Evolutionary conservation across 2,113 vertebrate species (phyloP), one percentile per base, ranked within the genome.

Genomic region (Hucho hucho): DNA sequence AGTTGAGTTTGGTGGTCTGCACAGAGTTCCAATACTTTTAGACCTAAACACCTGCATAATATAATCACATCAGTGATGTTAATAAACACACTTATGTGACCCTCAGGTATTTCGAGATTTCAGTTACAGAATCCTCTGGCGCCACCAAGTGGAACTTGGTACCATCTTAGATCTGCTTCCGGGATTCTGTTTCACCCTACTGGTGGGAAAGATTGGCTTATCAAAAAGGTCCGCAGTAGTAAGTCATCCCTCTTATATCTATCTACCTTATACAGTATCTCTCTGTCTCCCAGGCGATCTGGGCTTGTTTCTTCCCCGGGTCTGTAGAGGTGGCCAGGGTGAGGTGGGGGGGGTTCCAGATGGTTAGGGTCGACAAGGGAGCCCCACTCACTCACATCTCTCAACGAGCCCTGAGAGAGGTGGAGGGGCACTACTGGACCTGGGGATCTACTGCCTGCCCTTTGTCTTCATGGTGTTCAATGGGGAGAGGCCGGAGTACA

Each of bases 401-500:
- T 2, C 87, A 90, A 11, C 83, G 86, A 0, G 85, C 89, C 61
- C 69, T 93, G 75, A 90, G 88, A 47, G 92, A 92, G 58, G 93
- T 0, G 87, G 87, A 24, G 88, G 87, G 0, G 88, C 89, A 0
- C 81, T 91, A 53, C 72, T 93, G 73, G 94, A 93, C 77, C 89
- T 95, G 6, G 93, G 92, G 46, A 86, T 93, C 43, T 90, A 94
- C 85, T 93, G 88, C 70, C 46, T 94, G 75, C 91, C 87, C 77
- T 90, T 92, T 83, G 89, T 92, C 70, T 91, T 93, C 84, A 96
- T 95, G 95, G 91, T 93, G 65, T 95, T 94, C 79, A 84, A 90
- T 3, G 82, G 91, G 29, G 93, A 94, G 81, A 87, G 81, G 83
- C 92, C 94, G 0, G 83, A 90, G 80, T 89, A 79, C 59, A 69